A percentile compares a stretch with the other conserved stretches of the same genome.
These are phyloP conservation scores for Lepilemur ruficaudatus DNA, from an alignment of 2,797 vertebrate species.

Conservation along the genomic window DNA sequence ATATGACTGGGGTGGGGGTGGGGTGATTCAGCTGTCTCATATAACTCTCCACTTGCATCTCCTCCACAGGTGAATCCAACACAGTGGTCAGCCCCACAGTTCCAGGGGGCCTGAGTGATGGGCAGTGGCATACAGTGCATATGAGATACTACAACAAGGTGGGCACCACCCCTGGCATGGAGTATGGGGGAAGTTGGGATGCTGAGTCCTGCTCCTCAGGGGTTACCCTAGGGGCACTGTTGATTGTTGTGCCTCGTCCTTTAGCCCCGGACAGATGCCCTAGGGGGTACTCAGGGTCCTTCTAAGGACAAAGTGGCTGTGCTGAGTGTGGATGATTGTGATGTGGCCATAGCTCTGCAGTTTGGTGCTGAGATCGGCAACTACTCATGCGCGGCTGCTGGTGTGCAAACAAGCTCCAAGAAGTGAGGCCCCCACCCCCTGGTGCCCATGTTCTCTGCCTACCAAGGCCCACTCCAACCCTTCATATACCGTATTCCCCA, in stretches of 20 bases:
- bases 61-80: constrained; percentile 92
- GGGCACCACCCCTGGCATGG: not conserved
- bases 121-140: constrained; percentile 97
- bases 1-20: not conserved
- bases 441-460: not conserved
- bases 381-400: constrained; percentile 97
- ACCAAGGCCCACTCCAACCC: not conserved
- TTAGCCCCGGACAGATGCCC: constrained; percentile 92
- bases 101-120: constrained; percentile 95
- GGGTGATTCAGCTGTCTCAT: not conserved
- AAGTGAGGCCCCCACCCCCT: constrained; percentile 89
- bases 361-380: constrained; percentile 95
- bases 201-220: not conserved
- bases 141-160: constrained; percentile 99
- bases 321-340: constrained; percentile 95
- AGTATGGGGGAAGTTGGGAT: not conserved
- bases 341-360: constrained; percentile 93
- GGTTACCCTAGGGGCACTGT: not conserved
- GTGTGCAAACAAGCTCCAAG: constrained; percentile 96
- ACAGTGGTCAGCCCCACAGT: constrained; percentile 95
- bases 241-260: constrained; percentile 65
- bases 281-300: constrained; percentile 94
- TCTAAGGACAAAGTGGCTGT: constrained; percentile 98
- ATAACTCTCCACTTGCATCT: not conserved
- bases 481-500: not conserved